Conservation (phyloP, 2,888 invertebrate species). For the Tridacna crocea region DNA sequence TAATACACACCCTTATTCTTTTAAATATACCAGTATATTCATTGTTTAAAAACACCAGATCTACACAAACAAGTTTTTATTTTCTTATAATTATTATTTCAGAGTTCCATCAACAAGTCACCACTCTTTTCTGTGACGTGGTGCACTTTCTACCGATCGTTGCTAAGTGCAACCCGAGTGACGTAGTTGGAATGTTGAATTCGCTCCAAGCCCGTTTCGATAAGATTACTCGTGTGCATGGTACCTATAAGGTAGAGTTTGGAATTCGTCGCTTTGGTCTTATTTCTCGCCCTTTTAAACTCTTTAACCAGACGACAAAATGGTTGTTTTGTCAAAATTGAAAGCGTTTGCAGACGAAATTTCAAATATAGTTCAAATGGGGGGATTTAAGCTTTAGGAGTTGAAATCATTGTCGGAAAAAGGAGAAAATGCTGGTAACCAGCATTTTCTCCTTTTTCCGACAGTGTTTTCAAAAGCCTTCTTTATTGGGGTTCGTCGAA, state of each 20-base stretch:
- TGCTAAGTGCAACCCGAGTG: constrained; percentile 64
- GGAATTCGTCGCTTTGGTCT: neutral
- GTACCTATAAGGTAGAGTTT: constrained; percentile 64
- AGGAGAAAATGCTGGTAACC: neutral
- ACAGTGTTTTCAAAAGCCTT: too few species aligned
- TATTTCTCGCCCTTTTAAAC: neutral
- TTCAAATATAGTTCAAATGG: too few species aligned
- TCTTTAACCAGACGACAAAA: neutral
- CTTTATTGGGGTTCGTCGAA: too few species aligned
- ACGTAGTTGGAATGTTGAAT: constrained; percentile 70
- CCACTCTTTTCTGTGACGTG: constrained; percentile 75
- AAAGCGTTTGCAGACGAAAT: too few species aligned
- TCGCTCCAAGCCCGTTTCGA: constrained; percentile 69
- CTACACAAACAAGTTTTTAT: too few species aligned
- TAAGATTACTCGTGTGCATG: constrained; percentile 65
- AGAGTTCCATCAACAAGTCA: constrained; percentile 66
- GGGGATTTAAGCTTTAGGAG: too few species aligned
- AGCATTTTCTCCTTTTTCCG: neutral
- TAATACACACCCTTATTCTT: too few species aligned
- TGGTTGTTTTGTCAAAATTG: too few species aligned
- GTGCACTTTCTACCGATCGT: constrained; percentile 73
- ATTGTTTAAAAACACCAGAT: too few species aligned
- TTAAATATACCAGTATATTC: too few species aligned
- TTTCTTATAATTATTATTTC: constrained; percentile 15
- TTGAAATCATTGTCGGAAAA: neutral